These are phyloP conservation scores for Cephus rjabovi DNA, from an alignment of 2,888 invertebrate genomes.

Conservation along the genomic window DNA sequence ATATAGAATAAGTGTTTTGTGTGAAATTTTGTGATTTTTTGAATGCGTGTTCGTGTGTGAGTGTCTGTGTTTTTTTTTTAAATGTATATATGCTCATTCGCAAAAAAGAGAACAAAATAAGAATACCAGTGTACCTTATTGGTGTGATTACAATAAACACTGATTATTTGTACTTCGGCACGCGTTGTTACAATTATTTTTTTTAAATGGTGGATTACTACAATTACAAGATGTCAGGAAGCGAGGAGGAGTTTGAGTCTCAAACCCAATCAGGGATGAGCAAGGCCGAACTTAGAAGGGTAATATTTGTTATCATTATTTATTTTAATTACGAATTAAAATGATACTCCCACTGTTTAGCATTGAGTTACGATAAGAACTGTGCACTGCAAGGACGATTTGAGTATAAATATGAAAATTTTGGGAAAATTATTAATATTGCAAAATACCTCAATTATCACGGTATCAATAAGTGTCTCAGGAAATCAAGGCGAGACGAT, in stretches of 20 bases:
- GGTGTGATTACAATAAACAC: neutral
- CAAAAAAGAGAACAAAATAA: neutral
- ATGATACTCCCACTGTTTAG: neutral
- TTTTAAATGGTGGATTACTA: conserved; percentile 62
- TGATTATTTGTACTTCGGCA: too few relatives aligned
- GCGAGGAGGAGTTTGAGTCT: conserved; percentile 68
- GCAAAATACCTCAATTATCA: neutral
- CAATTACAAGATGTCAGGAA: conserved; percentile 63
- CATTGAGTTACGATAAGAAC: neutral
- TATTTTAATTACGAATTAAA: neutral
- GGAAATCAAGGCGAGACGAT: neutral
- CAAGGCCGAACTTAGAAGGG: conserved; percentile 79
- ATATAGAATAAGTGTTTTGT: neutral
- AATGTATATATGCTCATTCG: neutral
- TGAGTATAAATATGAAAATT: conserved; percentile 4
- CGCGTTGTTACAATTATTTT: neutral
- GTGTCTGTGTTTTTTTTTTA: neutral
- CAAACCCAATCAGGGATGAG: conserved; percentile 71
- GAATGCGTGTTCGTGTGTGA: conserved; percentile 3
- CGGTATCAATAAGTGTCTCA: neutral
- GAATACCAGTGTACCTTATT: neutral
- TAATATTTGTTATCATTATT: conserved; percentile 49
- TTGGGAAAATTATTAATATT: conserved; percentile 5
- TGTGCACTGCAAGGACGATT: neutral
- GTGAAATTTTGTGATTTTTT: neutral